Percentiles rank a stretch among this genome's conserved stretches.
Conservation (phyloP, 1,140 invertebrate genomes). For the Pseudomyrmex cubaensis region DNA sequence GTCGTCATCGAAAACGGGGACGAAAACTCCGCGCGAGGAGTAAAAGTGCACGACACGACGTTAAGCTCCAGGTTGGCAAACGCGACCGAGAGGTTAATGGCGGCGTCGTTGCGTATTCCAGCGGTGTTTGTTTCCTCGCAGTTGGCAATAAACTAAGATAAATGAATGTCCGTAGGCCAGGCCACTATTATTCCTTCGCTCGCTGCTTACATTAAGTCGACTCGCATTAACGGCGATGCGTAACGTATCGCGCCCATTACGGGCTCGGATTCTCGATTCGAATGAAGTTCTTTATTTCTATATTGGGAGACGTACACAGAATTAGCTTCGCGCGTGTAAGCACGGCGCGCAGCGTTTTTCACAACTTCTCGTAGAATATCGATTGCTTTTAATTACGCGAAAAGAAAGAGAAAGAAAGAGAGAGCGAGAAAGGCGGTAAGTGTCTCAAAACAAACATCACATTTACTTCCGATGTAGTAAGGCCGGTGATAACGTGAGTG, state of each 20-base stretch:
- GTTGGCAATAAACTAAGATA: constrained; percentile 83
- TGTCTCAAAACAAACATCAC: background rate
- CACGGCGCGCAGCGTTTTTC: too few relatives aligned
- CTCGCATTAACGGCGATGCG: constrained; percentile 78
- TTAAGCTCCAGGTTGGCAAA: constrained; percentile 69
- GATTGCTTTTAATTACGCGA: background rate
- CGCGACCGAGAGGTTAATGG: constrained; percentile 79
- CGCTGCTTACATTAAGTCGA: constrained; percentile 81
- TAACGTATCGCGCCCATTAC: constrained; percentile 73
- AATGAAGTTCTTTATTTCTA: constrained; percentile 42
- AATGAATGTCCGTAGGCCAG: constrained; percentile 80
- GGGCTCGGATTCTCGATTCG: constrained; percentile 68
- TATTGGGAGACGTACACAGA: background rate
- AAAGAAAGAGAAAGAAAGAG: background rate
- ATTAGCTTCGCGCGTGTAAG: constrained; percentile 16
- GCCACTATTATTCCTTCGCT: constrained; percentile 80
- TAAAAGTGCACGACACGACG: constrained; percentile 67
- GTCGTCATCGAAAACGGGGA: constrained; percentile 61
- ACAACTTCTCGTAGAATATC: background rate
- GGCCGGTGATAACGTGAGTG: too few relatives aligned
- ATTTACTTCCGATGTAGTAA: background rate
- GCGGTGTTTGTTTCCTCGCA: constrained; percentile 81
- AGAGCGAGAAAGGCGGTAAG: background rate
- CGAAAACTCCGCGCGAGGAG: constrained; percentile 27
- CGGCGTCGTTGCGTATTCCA: constrained; percentile 81